Base-by-base conservation (phyloP, 92 coral and sea anemone species). In the Montipora capitata region DNA sequence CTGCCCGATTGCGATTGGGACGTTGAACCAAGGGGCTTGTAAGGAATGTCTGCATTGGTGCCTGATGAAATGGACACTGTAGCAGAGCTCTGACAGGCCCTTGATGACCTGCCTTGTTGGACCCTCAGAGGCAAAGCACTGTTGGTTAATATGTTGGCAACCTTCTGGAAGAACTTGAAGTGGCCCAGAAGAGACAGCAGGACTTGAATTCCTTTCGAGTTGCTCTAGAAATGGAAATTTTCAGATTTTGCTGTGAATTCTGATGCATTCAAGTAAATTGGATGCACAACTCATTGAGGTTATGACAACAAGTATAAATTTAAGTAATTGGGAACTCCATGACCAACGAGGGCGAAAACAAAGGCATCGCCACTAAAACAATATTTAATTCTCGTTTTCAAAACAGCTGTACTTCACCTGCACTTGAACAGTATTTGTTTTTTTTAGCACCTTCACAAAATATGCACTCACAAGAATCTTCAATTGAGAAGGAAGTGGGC, bases 31-130 rank as follows among this genome's bases (percentile, higher is more conserved):
- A 98, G 94, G 65, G 97, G 97, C 76, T 96, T 94, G 94, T 98
- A 98, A 75, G 98, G 99, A 14, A 98, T 89, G 69, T 93, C 96
- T 43, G 97, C 91, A 63, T 88, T 86, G 68, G 95, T 81, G 76
- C 96, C 89, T 43, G 95, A 92, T 20, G 99, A 86, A 39, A 79
- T 80, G 10, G 98, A 91, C 18, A 89, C 86, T 5, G 98, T 90
- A 42, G 93, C 97, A 12, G 98, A 85, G 80, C 98, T 94, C 75
- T 94, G 98, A 63, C 99, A 96, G 35, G 96, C 98, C 76, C 94
- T 88, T 40, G 96, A 94, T 27, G 96, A 94, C 40, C 95, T 91
- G 45, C 96, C 87, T 39, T 79, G 92, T 17, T 62, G 54, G 40
- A 89, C 82, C 4, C 88, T 82, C 8, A 86, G 59, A 40, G 89